Evolutionary conservation across 2,888 invertebrate species (phyloP), one percentile per base, ranked within the genome.

Genomic region (Neuroscelio doddi): DNA sequence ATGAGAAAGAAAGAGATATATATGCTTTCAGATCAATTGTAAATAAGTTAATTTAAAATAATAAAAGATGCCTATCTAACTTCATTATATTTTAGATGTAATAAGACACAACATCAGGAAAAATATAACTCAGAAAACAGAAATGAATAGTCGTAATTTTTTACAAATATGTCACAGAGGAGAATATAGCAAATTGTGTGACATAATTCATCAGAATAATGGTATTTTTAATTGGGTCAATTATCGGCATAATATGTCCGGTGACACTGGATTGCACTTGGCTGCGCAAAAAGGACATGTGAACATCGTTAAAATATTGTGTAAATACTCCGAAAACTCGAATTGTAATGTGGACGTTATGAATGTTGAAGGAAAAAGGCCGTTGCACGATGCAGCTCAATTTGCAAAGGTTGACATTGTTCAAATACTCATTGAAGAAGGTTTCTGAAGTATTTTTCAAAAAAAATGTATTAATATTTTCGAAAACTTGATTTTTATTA

Each of bases 301-400:
- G 8, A 74, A 85, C 12, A 76, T 87, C 16, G 79, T 86, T 12
- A 73, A 78, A 67, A 85, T 83, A 71, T 66, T 86, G 10, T 74
- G 85, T 50, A 66, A 77, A 29, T 65, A 72, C 12, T 86, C 80
- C 65, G 42, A 63, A 14, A 74, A 81, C 44, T 69, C 70, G 1
- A 39, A 53, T 26, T 76, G 70, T 53, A 72, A 66, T 70, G 63
- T 79, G 4, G 76, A 85, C 52, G 75, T 82, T 32, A 76, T 79
- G 9, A 90, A 90, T 77, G 84, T 85, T 46, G 89, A 90, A 74
- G 88, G 88, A 52, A 91, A 90, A 79, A 86, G 87, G 14, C 85
- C 89, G 0, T 74, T 90, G 8, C 91, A 91, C 74, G 89, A 89
- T 73, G 90, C 90, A 1, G 88, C 89, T 1, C 90, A 90, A 72